phyloP scores from a whole-genome alignment of 2,797 vertebrate species.

The Brachymystax lenok region DNA sequence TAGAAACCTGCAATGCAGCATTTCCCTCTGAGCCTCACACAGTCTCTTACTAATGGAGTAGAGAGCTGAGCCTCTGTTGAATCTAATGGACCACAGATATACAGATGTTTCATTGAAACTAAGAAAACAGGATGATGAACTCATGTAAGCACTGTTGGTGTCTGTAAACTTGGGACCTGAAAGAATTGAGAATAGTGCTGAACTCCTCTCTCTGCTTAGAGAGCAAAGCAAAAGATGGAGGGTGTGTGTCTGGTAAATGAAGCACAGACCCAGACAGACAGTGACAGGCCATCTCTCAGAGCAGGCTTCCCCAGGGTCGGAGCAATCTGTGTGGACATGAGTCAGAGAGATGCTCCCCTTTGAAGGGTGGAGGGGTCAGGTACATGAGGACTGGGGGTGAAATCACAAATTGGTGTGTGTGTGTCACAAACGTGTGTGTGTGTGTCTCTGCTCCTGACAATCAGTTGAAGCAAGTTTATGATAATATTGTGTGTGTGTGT shows the following conservation, averaged over 20 bases:
- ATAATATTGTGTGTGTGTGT: too few relatives aligned
- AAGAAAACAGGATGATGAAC: neutral
- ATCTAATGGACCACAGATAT: slow-evolving; percentile 53
- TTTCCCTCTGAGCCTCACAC: slow-evolving; percentile 47
- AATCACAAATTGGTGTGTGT: too few relatives aligned
- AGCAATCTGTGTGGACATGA: slow-evolving; percentile 23
- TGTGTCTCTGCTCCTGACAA: too few relatives aligned
- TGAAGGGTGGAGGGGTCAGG: neutral
- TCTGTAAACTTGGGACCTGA: slow-evolving; percentile 8
- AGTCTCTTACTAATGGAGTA: slow-evolving; percentile 37
- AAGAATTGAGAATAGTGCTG: too few relatives aligned
- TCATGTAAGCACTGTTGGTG: neutral
- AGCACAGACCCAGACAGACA: slow-evolving; percentile 15
- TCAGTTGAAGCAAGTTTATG: too few relatives aligned
- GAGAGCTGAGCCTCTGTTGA: slow-evolving; percentile 43
- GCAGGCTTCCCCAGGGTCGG: slow-evolving; percentile 20
- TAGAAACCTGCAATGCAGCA: slow-evolving; percentile 74
- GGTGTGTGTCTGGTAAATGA: slow-evolving; percentile 11
- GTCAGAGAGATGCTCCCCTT: slow-evolving; percentile 26
- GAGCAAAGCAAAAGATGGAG: neutral
- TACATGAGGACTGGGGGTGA: too few relatives aligned
- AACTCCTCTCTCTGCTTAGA: too few relatives aligned
- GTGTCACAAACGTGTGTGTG: too few relatives aligned
- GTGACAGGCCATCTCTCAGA: slow-evolving; percentile 15
- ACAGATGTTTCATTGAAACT: neutral